Evolutionary conservation across 2,797 vertebrate genomes (phyloP).

Genomic region (Hylomyscus alleni): DNA sequence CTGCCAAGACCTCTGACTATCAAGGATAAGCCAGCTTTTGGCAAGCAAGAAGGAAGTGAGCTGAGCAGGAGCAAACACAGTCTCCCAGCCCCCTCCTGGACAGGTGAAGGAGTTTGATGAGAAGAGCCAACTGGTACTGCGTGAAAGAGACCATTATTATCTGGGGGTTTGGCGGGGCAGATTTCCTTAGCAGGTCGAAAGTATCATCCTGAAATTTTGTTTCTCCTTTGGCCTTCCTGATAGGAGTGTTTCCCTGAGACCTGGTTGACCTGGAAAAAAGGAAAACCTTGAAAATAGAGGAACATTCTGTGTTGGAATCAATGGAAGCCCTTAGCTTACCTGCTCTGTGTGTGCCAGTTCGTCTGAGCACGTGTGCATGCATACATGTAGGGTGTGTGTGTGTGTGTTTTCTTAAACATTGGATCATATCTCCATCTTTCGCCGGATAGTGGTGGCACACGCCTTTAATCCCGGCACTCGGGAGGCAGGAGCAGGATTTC

Average conservation of each 20-base stretch:
- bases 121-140: not conserved
- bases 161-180: not conserved
- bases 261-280: not conserved
- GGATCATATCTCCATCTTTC: not conserved
- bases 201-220: not conserved
- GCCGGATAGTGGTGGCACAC: too few relatives aligned
- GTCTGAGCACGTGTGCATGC: not conserved
- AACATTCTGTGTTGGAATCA: not conserved
- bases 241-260: conserved; percentile 47
- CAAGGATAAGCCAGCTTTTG: conserved; percentile 42
- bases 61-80: conserved; percentile 8
- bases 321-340: not conserved
- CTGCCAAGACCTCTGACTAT: conserved; percentile 58
- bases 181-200: conserved; percentile 55
- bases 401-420: not conserved
- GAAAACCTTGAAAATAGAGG: conserved; percentile 46
- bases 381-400: not conserved
- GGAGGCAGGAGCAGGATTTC: too few relatives aligned
- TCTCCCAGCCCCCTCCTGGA: too few relatives aligned
- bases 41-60: conserved; percentile 58
- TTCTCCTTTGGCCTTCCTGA: conserved; percentile 55
- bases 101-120: not conserved
- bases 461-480: too few relatives aligned
- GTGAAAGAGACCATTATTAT: conserved; percentile 48
- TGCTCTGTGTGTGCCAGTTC: not conserved